These are phyloP conservation scores for Phoenicopterus ruber DNA, from an alignment of 2,113 vertebrate genomes.

Conservation along the genomic window DNA sequence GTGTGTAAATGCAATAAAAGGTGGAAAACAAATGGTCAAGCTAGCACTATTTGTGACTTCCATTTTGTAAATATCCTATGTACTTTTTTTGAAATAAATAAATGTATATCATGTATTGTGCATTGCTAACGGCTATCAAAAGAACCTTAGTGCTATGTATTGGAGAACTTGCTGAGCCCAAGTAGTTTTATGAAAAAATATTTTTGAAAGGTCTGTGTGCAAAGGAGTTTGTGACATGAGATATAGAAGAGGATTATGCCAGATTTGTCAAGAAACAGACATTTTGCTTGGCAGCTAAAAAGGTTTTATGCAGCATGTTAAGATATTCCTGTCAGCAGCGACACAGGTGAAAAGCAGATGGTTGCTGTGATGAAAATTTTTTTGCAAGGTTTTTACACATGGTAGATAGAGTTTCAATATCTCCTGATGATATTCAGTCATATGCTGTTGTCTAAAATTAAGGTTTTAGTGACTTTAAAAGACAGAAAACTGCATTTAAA, in stretches of 20 bases:
- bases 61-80: not conserved
- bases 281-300: conserved; percentile 49
- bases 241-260: conserved; percentile 22
- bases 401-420: not conserved
- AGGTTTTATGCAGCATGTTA: conserved; percentile 34
- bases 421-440: not conserved
- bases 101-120: not conserved
- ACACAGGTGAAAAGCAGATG: conserved; percentile 47
- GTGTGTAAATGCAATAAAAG: not conserved
- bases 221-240: conserved; percentile 16
- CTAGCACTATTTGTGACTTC: not conserved
- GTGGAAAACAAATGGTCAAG: not conserved
- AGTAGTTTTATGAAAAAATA: not conserved
- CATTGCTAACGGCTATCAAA: not conserved
- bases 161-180: conserved; percentile 22
- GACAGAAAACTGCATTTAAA: not conserved
- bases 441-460: conserved; percentile 11
- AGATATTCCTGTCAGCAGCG: not conserved
- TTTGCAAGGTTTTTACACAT: not conserved
- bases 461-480: conserved; percentile 16
- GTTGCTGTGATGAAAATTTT: not conserved
- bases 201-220: conserved; percentile 8
- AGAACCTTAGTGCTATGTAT: not conserved
- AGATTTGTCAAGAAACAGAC: conserved; percentile 49
- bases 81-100: not conserved